Evolutionary conservation across 2,888 invertebrate species (phyloP).

Genomic region (Caenorhabditis sp.): DNA sequence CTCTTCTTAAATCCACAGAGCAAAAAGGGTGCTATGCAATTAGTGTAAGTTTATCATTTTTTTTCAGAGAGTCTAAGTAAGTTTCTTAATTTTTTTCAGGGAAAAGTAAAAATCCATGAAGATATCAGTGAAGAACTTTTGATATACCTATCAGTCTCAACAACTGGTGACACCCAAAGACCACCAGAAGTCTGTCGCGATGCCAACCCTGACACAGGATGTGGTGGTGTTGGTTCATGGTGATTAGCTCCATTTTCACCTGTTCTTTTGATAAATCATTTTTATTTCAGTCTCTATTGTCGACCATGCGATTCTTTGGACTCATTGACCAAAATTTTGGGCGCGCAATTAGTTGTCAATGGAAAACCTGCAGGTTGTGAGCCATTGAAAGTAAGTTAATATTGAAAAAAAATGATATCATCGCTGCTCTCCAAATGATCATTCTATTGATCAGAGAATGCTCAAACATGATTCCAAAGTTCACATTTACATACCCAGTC

Average conservation of each 20-base stretch:
- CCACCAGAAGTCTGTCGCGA: slow-evolving; percentile 56
- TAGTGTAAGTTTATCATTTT: slow-evolving; percentile 21
- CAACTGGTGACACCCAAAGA: slow-evolving; percentile 47
- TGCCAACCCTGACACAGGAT: slow-evolving; percentile 45
- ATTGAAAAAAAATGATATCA: not conserved
- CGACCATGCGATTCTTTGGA: slow-evolving; percentile 52
- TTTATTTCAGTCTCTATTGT: slow-evolving; percentile 52
- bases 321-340: slow-evolving; percentile 42
- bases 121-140: slow-evolving; percentile 49
- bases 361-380: slow-evolving; percentile 55
- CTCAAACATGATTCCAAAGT: no score
- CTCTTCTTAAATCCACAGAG: slow-evolving; percentile 39
- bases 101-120: slow-evolving; percentile 50
- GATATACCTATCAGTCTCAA: slow-evolving; percentile 52
- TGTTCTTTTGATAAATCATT: not conserved
- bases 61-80: not conserved
- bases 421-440: not conserved
- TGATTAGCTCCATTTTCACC: slow-evolving; percentile 4
- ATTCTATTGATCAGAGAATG: not conserved
- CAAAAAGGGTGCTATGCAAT: slow-evolving; percentile 56
- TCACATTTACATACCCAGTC: no score
- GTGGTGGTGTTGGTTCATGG: slow-evolving; percentile 59
- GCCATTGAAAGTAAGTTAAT: slow-evolving; percentile 40
- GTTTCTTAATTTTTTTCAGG: slow-evolving; percentile 26
- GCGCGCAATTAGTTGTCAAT: slow-evolving; percentile 53